Conservation (phyloP, 2,113 vertebrate species). For the Pomatorhinus ruficollis region DNA sequence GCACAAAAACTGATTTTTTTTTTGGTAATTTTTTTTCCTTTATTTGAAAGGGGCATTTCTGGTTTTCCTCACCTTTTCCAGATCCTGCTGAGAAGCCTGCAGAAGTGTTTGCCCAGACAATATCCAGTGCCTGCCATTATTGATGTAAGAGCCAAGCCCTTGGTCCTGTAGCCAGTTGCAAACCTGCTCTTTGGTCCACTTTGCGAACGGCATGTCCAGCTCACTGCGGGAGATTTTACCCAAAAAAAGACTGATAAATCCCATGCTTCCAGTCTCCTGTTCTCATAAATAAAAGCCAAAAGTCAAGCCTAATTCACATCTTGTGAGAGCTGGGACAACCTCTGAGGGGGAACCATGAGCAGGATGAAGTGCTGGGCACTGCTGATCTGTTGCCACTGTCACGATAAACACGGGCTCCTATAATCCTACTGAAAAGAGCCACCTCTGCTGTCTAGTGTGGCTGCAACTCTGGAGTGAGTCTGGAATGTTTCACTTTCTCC, state of each 20-base stretch:
- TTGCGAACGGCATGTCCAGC: conserved; percentile 93
- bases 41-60: not conserved
- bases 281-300: not conserved
- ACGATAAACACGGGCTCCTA: accelerated
- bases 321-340: not conserved
- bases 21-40: not conserved
- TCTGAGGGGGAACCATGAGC: not conserved
- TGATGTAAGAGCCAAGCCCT: conserved; percentile 89
- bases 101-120: conserved; percentile 92
- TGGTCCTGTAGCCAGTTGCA: conserved; percentile 95
- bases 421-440: not conserved
- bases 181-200: conserved; percentile 96
- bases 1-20: not conserved
- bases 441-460: not conserved
- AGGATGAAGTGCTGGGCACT: accelerated
- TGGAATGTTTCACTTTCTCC: not conserved
- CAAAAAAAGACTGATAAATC: not conserved
- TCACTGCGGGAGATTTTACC: conserved; percentile 75
- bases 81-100: conserved; percentile 94
- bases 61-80: conserved; percentile 87
- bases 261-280: accelerated
- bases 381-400: not conserved
- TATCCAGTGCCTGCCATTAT: conserved; percentile 89
- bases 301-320: not conserved
- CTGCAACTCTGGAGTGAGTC: not conserved